phyloP scores from a whole-genome alignment of 2,113 vertebrate species.

The Alligator mississippiensis region DNA sequence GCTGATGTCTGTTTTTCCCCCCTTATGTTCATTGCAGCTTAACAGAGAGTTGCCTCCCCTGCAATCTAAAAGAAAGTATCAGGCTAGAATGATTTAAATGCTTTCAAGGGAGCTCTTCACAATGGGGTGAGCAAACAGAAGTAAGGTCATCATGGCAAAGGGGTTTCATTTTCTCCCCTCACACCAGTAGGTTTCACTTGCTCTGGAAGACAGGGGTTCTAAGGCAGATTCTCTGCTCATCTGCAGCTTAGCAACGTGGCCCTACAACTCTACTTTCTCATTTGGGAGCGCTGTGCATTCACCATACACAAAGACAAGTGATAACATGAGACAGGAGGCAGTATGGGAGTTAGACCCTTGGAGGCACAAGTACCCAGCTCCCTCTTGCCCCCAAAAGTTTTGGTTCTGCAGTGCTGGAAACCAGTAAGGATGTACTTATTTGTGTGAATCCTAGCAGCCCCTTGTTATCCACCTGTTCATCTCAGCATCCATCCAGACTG shows the following conservation, averaged over 20 bases:
- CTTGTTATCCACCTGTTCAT: neutral
- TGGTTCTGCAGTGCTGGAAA: neutral
- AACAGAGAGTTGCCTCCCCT: neutral
- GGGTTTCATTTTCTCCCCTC: neutral
- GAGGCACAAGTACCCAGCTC: neutral
- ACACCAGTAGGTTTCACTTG: neutral
- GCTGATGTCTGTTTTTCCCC: neutral
- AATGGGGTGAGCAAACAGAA: neutral
- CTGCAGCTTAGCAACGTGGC: neutral
- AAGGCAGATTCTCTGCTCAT: neutral
- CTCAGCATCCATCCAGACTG: neutral
- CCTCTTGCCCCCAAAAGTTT: neutral
- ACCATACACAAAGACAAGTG: neutral
- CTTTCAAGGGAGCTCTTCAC: neutral
- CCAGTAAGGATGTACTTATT: neutral
- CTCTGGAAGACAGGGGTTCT: neutral
- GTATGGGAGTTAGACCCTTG: neutral
- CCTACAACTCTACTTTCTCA: neutral
- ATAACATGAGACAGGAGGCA: neutral
- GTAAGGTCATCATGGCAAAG: neutral
- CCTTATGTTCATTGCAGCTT: neutral
- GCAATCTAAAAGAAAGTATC: neutral
- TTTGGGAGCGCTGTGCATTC: neutral
- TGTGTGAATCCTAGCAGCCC: neutral
- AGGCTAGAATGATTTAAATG: neutral